These are phyloP conservation scores for Proctacanthus coquilletti DNA, from an alignment of 1,140 invertebrate genomes.

Conservation along the genomic window DNA sequence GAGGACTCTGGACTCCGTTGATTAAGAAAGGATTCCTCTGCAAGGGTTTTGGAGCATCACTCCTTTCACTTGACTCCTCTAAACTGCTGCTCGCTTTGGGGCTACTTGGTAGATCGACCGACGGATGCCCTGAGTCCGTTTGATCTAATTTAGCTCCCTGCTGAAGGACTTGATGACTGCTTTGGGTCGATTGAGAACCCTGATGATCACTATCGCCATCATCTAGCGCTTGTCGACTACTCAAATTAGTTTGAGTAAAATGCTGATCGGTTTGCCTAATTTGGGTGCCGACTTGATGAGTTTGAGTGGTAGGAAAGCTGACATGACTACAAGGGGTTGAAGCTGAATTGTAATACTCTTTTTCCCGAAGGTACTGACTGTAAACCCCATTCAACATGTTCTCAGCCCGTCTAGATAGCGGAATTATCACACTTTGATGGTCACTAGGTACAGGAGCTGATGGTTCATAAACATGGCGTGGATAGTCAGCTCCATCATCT, in stretches of 20 bases:
- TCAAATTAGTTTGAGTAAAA: background rate
- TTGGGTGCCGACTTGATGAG: background rate
- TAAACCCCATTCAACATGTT: conserved; percentile 34
- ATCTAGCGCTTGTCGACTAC: background rate
- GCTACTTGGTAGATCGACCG: conserved; percentile 2
- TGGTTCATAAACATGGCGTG: conserved; percentile 15
- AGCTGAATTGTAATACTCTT: background rate
- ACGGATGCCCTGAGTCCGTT: conserved; percentile 6
- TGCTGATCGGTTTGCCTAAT: background rate
- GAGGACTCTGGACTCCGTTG: background rate
- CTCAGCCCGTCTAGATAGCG: conserved; percentile 36
- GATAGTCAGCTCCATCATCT: conserved; percentile 44
- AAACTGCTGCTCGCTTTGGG: background rate
- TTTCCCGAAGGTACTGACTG: conserved; percentile 25
- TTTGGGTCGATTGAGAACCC: background rate
- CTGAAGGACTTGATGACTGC: background rate
- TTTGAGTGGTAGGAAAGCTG: too few species aligned
- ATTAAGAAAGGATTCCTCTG: conserved; percentile 2
- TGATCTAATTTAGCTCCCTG: background rate
- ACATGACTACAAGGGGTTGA: background rate
- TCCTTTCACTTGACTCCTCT: background rate
- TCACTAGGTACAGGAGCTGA: too few species aligned
- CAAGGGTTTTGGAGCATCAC: background rate
- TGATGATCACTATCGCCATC: background rate
- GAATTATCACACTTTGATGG: conserved; percentile 39